phyloP scores from a whole-genome alignment of 2,797 vertebrate genomes.

The Cryptoprocta ferox region DNA sequence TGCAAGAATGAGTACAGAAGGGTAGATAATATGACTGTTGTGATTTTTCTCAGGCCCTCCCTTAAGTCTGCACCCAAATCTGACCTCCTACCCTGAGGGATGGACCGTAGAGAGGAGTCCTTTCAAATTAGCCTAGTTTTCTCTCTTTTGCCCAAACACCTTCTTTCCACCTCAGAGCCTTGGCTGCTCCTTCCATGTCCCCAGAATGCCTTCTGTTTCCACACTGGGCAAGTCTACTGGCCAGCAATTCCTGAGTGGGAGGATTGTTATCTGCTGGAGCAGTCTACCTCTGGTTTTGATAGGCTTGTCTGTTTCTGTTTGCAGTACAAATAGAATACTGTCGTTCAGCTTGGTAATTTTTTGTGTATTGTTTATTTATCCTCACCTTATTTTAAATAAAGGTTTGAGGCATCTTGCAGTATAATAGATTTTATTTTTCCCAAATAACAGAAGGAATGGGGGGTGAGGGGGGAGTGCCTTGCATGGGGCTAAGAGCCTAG shows the following conservation, averaged over 20 bases:
- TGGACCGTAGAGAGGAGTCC: background rate
- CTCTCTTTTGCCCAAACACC: background rate
- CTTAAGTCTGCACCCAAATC: background rate
- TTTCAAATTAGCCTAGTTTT: background rate
- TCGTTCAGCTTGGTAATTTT: background rate
- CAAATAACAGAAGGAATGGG: background rate
- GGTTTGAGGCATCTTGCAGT: background rate
- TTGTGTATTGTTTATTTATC: background rate
- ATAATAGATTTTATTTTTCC: background rate
- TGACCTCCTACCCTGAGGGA: background rate
- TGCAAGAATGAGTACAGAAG: background rate
- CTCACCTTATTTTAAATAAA: slow-evolving; percentile 6
- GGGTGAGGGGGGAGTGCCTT: too few species aligned
- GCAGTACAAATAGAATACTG: background rate
- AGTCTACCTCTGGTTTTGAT: background rate
- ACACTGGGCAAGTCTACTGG: background rate
- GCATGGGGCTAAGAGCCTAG: background rate
- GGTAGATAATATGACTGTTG: too few species aligned
- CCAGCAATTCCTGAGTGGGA: background rate
- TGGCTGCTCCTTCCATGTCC: background rate
- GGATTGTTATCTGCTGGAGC: background rate
- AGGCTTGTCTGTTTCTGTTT: background rate
- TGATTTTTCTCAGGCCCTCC: background rate
- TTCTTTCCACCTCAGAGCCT: background rate
- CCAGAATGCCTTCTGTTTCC: background rate